These are phyloP conservation scores for Eristalinus aeneus DNA, from an alignment of 2,888 invertebrate species.

Conservation along the genomic window DNA sequence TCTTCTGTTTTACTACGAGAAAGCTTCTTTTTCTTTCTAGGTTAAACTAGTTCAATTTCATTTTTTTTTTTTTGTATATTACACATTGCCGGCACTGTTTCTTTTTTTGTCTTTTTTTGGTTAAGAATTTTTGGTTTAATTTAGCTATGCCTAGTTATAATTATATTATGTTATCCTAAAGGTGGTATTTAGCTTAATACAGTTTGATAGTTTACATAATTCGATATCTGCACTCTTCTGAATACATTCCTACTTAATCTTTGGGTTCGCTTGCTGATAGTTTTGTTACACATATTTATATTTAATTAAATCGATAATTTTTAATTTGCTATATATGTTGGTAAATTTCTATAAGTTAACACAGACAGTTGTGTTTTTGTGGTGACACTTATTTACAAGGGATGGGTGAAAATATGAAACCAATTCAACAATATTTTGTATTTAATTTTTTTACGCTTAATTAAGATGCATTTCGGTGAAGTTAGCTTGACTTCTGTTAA, in stretches of 20 bases:
- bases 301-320: constrained; percentile 20
- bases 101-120: not conserved
- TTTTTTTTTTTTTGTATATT: constrained; percentile 73
- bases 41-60: constrained; percentile 39
- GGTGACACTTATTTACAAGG: constrained; percentile 9
- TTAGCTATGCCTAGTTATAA: constrained; percentile 24
- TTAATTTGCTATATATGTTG: not conserved
- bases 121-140: constrained; percentile 31
- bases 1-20: constrained; percentile 36
- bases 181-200: constrained; percentile 60
- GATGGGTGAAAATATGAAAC: constrained; percentile 35
- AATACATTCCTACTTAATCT: constrained; percentile 28
- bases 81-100: constrained; percentile 76
- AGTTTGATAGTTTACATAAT: constrained; percentile 55
- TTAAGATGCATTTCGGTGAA: not conserved
- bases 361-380: not conserved
- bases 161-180: constrained; percentile 43
- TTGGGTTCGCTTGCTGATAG: constrained; percentile 29
- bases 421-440: constrained; percentile 27
- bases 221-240: constrained; percentile 33
- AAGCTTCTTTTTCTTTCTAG: constrained; percentile 42
- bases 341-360: not conserved
- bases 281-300: constrained; percentile 26
- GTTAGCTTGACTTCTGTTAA: not conserved
- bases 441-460: not conserved